Base-by-base conservation (phyloP, 2,113 vertebrate species). In the Callocephalon fimbriatum region DNA sequence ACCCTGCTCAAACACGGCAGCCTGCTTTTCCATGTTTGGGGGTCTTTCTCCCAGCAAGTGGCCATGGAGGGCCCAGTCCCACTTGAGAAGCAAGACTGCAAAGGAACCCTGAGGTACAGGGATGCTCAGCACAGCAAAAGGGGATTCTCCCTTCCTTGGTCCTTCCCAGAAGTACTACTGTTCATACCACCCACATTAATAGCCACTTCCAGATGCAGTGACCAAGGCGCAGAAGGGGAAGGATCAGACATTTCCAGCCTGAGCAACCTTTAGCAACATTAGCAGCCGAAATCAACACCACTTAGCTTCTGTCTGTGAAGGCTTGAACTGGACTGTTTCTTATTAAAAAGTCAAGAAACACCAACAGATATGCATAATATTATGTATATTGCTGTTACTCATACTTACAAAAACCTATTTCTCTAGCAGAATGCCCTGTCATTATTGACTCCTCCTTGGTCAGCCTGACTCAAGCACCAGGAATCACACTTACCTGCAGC, bases 401-500 rank as follows among this genome's bases (percentile, higher is more conserved):
- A 26, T 45, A 73, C 25, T 29, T 48, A 16, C 15, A 77, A 50
- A 88, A 93, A 32, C 8, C 38, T 68, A 1, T n/a, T 93, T 91
- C 62, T 94, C 66, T 61, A 82, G 59, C 50, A 88, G 47, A 79
- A 85, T 6, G 26, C 31, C 42, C 32, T 82, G n/a, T 53, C 27
- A 7, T 72, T 80, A 23, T 54, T 50, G 50, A 44, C 19, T 61
- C 18, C 20, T 21, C 25, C 37, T 78, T 0, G 0, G 44, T 67
- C 89, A 96, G 77, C 58, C 65, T 53, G 87, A 85, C 70, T 91
- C 16, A 44, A 68, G 70, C 84, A 79, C 61, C 25, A 80, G 40
- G 18, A 90, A 73, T 72, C 81, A 61, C 76, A 89, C 78, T 89
- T 92, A 93, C 85, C 83, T 96, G 87, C 62, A 91, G 70, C 83